Conservation (phyloP, 2,113 vertebrate genomes). For the Pica pica region DNA sequence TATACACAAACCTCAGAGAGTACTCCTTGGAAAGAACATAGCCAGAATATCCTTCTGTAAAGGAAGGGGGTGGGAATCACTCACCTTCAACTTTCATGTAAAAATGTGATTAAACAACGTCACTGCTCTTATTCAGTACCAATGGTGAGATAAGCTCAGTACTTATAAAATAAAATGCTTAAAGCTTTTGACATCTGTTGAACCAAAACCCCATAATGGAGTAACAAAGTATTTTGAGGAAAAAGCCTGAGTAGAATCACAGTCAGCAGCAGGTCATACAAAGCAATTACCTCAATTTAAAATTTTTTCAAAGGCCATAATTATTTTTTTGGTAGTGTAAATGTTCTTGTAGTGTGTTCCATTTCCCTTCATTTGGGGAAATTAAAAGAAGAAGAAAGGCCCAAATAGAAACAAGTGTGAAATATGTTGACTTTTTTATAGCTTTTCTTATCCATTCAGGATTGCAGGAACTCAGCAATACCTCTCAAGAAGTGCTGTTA, state of each 20-base stretch:
- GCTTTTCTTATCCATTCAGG: neutral
- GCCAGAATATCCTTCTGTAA: neutral
- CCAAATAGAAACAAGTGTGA: neutral
- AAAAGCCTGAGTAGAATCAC: neutral
- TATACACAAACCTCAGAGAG: neutral
- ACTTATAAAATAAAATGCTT: neutral
- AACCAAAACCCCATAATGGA: neutral
- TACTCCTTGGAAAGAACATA: neutral
- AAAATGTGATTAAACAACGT: neutral
- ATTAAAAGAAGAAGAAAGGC: neutral
- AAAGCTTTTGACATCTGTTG: neutral
- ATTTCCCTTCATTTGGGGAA: neutral
- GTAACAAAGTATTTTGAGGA: neutral
- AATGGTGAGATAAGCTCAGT: neutral
- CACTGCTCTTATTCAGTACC: neutral
- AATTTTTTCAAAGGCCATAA: neutral
- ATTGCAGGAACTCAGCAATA: neutral
- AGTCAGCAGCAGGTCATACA: neutral
- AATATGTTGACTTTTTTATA: neutral
- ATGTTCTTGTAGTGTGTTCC: neutral
- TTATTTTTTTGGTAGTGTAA: neutral
- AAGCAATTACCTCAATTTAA: conserved; percentile 13
- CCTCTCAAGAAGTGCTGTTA: neutral
- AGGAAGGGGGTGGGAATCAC: neutral
- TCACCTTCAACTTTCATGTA: neutral